Evolutionary conservation across 2,888 invertebrate species (phyloP), one percentile per base, ranked within the genome.

Genomic region (Volucella inflata): DNA sequence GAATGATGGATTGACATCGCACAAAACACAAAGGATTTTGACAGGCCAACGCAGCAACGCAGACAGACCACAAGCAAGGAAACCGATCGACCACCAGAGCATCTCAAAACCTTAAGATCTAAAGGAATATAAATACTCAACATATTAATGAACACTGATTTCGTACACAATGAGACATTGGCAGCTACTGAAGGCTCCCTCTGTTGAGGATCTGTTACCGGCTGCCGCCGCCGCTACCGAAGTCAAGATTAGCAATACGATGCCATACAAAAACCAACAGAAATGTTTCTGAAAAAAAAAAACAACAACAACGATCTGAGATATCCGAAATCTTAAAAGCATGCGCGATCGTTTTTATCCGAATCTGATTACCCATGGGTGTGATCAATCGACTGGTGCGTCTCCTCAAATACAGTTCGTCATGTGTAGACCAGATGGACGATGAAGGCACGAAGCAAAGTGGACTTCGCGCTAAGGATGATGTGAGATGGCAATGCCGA

Each of bases 281-380:
- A 42, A 70, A 53, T 38, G 46, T 6, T 50, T 12, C 30, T 38
- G 64, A 53, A 40, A 51, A 42, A 70, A 55, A 11, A 53, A 8
- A n/a, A 17, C 40, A 65, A 59, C 71, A 38, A 80, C 72, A 42
- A 79, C 68, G 59, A 81, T 77, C 62, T 81, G 85, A 30, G 30
- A 85, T 85, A 85, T 81, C 85, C 85, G 85, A 85, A 85, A 85
- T 85, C 85, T 85, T 85, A 85, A 85, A 85, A 85, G 85, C 85
- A 76, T 85, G 81, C 85, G 71, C 85, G 85, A 85, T 85, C 85
- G 85, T 72, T 85, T 81, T 85, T 85, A 85, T 85, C 85, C 85
- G 85, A 76, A 85, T 85, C 85, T 77, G 85, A 85, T 85, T 85
- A 85, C 85, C 85, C 85, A 76, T 85, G 85, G 85, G 85, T 85